Conservation (phyloP, 2,797 vertebrate genomes). For the Malurus splendens region DNA sequence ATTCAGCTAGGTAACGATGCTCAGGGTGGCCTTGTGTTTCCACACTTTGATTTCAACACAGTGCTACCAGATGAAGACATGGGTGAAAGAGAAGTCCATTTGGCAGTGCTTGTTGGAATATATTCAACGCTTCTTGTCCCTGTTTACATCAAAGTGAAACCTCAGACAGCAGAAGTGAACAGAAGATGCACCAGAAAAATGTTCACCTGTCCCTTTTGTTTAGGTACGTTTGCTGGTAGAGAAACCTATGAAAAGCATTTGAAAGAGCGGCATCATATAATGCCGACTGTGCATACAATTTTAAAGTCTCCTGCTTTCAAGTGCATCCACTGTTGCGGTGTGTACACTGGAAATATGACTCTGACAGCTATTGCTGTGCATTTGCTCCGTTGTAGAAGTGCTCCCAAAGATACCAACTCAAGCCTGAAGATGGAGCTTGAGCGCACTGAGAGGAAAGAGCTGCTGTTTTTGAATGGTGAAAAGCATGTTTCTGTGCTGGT, state of each 20-base stretch:
- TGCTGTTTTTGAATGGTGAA: constrained; percentile 55
- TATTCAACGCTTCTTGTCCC: constrained; percentile 69
- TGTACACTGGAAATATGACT: constrained; percentile 94
- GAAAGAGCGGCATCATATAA: constrained; percentile 90
- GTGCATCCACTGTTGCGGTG: constrained; percentile 95
- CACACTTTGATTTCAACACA: constrained; percentile 89
- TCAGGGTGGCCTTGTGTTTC: constrained; percentile 82
- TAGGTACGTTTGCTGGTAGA: constrained; percentile 77
- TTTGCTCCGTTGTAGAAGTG: constrained; percentile 87
- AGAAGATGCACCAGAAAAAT: constrained; percentile 31
- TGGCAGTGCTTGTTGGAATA: constrained; percentile 84
- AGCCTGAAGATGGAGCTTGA: constrained; percentile 55
- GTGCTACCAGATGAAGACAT: constrained; percentile 84
- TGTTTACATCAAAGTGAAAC: constrained; percentile 87
- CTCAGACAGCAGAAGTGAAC: constrained; percentile 64
- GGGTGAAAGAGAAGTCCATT: constrained; percentile 85
- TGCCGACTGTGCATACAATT: constrained; percentile 91
- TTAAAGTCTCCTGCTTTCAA: constrained; percentile 93
- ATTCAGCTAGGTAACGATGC: constrained; percentile 83
- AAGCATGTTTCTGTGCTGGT: constrained; percentile 12
- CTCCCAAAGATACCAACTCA: constrained; percentile 78
- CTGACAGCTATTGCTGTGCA: constrained; percentile 91
- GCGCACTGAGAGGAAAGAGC: constrained; percentile 49
- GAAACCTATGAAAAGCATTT: constrained; percentile 85
- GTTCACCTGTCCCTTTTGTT: constrained; percentile 87